Conservation (phyloP, 2,113 vertebrate genomes). For the Octodon degus region DNA sequence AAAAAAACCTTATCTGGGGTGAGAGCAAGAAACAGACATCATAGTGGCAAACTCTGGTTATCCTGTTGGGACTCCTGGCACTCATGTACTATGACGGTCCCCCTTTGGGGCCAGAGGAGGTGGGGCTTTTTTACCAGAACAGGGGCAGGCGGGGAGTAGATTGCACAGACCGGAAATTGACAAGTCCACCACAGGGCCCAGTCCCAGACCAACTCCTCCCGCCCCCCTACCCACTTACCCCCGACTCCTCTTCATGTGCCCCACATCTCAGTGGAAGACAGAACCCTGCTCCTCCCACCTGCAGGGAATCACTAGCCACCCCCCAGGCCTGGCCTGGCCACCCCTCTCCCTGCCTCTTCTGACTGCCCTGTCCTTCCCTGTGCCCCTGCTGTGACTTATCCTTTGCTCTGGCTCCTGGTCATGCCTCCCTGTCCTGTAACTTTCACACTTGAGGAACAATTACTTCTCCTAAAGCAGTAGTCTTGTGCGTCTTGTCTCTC, state of each 20-base stretch:
- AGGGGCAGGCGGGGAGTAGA: background rate
- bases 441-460: background rate
- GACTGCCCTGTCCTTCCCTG: background rate
- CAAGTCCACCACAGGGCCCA: background rate
- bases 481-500: background rate
- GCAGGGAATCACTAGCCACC: background rate
- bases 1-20: background rate
- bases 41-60: background rate
- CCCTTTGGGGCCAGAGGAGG: background rate
- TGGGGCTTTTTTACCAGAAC: background rate
- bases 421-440: background rate
- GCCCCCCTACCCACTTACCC: background rate
- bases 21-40: background rate
- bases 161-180: background rate
- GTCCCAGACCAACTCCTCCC: background rate
- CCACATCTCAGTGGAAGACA: background rate
- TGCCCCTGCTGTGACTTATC: background rate
- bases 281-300: background rate
- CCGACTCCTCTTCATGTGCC: background rate
- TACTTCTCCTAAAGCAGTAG: background rate
- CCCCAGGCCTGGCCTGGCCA: background rate
- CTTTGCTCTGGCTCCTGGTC: background rate
- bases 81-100: rapidly evolving
- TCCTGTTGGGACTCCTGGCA: background rate
- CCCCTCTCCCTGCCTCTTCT: background rate